These are phyloP conservation scores for Phoenicopterus ruber DNA, from an alignment of 2,113 vertebrate species.

Conservation along the genomic window DNA sequence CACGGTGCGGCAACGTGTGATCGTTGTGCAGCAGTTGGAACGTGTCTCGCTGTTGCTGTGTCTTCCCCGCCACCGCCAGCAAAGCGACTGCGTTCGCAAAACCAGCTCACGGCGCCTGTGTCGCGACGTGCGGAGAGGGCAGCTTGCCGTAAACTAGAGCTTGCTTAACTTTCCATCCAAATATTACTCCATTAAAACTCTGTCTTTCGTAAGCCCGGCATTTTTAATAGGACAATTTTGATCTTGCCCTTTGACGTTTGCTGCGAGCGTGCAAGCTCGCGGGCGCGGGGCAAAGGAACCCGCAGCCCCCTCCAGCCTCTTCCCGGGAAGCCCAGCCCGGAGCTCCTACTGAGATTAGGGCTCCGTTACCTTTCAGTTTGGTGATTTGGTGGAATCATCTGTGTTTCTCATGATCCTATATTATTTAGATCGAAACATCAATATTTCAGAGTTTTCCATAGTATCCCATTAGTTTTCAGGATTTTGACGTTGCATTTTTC, in stretches of 20 bases:
- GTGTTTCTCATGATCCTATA: not conserved
- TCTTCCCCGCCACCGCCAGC: not conserved
- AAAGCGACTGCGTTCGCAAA: not conserved
- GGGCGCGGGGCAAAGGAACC: not conserved
- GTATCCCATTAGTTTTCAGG: not conserved
- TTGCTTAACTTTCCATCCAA: not conserved
- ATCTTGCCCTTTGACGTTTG: not conserved
- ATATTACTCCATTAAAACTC: not conserved
- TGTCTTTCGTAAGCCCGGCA: not conserved
- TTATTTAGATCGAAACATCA: not conserved
- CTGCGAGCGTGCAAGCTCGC: accelerated
- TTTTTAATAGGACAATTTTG: not conserved
- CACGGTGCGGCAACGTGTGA: not conserved
- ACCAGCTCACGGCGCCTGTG: not conserved
- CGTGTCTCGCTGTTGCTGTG: not conserved
- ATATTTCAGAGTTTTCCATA: not conserved
- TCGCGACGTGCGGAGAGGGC: not conserved
- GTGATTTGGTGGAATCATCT: not conserved
- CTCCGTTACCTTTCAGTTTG: not conserved
- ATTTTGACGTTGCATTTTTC: not conserved
- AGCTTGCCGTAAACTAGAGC: not conserved
- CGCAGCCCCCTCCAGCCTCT: not conserved
- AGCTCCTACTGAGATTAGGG: not conserved
- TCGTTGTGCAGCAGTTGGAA: not conserved
- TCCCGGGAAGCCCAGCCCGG: not conserved